phyloP scores from a whole-genome alignment of 2,113 vertebrate genomes.

The Acrocephalus arundinaceus region DNA sequence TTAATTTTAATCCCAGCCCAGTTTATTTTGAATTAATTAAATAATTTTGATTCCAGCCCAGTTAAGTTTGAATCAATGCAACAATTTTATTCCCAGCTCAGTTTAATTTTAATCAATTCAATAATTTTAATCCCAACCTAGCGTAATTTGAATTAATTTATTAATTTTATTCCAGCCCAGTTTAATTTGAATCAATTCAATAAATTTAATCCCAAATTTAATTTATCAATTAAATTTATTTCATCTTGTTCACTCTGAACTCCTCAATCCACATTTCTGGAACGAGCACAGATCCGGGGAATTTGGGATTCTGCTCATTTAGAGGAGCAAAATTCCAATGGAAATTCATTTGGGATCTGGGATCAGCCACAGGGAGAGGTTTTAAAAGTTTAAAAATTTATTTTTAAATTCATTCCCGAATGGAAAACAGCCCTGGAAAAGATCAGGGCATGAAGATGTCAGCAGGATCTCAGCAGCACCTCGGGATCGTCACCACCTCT shows the following conservation, averaged over 20 bases:
- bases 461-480: background rate
- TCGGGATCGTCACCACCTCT: background rate
- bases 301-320: background rate
- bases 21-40: no score
- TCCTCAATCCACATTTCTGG: background rate
- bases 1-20: no score
- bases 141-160: no score
- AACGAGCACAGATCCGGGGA: background rate
- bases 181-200: no score
- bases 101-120: no score
- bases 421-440: background rate
- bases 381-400: background rate
- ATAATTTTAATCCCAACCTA: no score
- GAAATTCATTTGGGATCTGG: fast-evolving
- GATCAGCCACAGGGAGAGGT: background rate
- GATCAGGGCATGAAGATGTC: background rate
- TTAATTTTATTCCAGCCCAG: no score
- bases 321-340: background rate
- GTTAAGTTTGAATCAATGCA: no score
- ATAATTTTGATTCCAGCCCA: no score
- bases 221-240: background rate
- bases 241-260: fast-evolving
- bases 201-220: no score
- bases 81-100: no score
- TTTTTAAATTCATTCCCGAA: background rate